Conservation (phyloP, 2,113 vertebrate genomes). For the Sorex fumeus region DNA sequence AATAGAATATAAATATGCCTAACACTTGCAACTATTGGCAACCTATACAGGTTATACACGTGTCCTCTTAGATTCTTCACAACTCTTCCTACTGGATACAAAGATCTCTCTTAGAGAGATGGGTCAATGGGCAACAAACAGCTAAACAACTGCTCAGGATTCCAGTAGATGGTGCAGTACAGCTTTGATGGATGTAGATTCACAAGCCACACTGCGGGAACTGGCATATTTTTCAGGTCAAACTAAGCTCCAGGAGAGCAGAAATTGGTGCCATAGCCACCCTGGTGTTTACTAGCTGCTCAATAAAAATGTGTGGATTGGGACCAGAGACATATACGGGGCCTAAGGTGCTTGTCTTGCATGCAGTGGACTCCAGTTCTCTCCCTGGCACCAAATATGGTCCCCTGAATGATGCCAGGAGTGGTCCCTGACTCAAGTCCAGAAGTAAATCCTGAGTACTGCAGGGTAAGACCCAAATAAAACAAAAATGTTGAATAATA, state of each 20-base stretch:
- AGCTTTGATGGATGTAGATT: not conserved
- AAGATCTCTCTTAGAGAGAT: not conserved
- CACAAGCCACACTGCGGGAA: not conserved
- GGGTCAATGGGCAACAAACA: not conserved
- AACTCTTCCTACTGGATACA: not conserved
- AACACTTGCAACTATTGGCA: not conserved
- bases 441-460: too few species aligned
- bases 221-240: rapidly evolving
- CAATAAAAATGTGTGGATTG: not conserved
- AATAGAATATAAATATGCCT: not conserved
- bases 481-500: not conserved
- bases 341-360: too few species aligned
- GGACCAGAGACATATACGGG: too few species aligned
- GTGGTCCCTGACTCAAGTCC: too few species aligned
- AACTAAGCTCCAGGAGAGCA: not conserved
- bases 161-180: rapidly evolving
- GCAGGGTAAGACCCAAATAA: too few species aligned
- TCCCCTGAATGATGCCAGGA: too few species aligned
- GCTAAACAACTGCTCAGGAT: not conserved
- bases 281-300: not conserved
- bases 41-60: not conserved
- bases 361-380: too few species aligned
- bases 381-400: too few species aligned
- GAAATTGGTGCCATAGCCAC: not conserved
- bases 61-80: not conserved